These are phyloP conservation scores for Collichthys lucidus DNA, from an alignment of 2,113 vertebrate species.

Conservation along the genomic window DNA sequence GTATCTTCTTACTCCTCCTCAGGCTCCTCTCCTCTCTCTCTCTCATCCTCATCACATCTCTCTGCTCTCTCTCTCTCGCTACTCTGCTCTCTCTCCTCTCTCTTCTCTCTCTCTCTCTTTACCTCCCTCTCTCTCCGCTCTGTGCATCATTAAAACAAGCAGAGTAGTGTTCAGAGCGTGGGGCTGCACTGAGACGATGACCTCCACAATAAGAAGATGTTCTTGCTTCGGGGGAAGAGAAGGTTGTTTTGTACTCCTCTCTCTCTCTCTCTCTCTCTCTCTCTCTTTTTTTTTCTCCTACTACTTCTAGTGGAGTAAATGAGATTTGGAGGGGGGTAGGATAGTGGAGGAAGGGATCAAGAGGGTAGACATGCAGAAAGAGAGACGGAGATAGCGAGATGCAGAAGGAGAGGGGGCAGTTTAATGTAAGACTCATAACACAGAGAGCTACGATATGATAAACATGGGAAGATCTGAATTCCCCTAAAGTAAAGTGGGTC, in stretches of 20 bases:
- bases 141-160: slow-evolving; percentile 85
- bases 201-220: slow-evolving; percentile 84
- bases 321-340: slow-evolving; percentile 77
- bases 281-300: slow-evolving; percentile 40
- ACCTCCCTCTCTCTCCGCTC: slow-evolving; percentile 70
- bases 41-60: too few species aligned
- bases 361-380: slow-evolving; percentile 71
- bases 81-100: too few species aligned
- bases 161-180: slow-evolving; percentile 80
- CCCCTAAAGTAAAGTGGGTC: slow-evolving; percentile 55
- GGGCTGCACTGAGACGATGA: slow-evolving; percentile 79
- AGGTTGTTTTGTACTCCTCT: slow-evolving; percentile 81
- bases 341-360: slow-evolving; percentile 75
- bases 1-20: too few species aligned
- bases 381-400: slow-evolving; percentile 54
- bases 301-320: slow-evolving; percentile 81
- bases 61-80: slow-evolving; percentile 58
- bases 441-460: slow-evolving; percentile 56
- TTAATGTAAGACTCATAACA: slow-evolving; percentile 64
- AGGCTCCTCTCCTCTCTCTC: slow-evolving; percentile 47
- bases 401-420: slow-evolving; percentile 55
- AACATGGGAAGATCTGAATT: slow-evolving; percentile 61
- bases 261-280: slow-evolving; percentile 51
- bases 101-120: slow-evolving; percentile 58
- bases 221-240: slow-evolving; percentile 84